Base-by-base conservation (phyloP, 2,113 vertebrate species). In the Melospiza georgiana region DNA sequence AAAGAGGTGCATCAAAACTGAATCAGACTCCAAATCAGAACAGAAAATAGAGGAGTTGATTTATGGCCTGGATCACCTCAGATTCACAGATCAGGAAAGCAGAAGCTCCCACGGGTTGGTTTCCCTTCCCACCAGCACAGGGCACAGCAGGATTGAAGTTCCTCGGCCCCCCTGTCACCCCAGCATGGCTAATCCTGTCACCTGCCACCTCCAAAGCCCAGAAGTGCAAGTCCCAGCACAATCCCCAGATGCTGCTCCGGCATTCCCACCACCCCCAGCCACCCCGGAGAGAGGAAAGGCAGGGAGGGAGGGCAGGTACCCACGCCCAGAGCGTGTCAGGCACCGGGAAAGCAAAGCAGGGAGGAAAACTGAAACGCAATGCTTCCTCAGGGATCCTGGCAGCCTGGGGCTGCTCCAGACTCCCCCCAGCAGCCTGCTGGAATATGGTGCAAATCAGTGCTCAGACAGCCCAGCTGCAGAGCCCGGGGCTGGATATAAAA, bases 381-480 rank as follows among this genome's bases (percentile, higher is more conserved):
- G 66, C 78, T 87, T 94, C 46, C 84, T 51, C 71, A 69, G 87
- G 89, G 81, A 89, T 49, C 59, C 75, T 3, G 0, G 49, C 73
- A 86, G 61, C 0, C 73, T 79, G 69, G 61, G 94, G 77, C 91
- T 75, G 73, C 77, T 95, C 91, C 84, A 72, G 73, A 8, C 65
- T 58, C 63, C 18, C 67, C 72, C 63, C 37, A 25, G 8, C 49
- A 66, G 89, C 41, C 82, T 7, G 51, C 21, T 27, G 59, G n/a
- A 86, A 83, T 46, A 54, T 1, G 41, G 94, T 74, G 72, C n/a
- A 82, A 85, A 83, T 68, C 7, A 79, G 23, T 5, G 72, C 15
- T 69, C 87, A 87, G 84, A 58, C 88, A 93, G 79, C 68, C 86
- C 90, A 90, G 96, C 83, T 86, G 88, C 90, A 62, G 18, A 39